Evolutionary conservation across 2,113 vertebrate species (phyloP).

Genomic region (Eptesicus fuscus): DNA sequence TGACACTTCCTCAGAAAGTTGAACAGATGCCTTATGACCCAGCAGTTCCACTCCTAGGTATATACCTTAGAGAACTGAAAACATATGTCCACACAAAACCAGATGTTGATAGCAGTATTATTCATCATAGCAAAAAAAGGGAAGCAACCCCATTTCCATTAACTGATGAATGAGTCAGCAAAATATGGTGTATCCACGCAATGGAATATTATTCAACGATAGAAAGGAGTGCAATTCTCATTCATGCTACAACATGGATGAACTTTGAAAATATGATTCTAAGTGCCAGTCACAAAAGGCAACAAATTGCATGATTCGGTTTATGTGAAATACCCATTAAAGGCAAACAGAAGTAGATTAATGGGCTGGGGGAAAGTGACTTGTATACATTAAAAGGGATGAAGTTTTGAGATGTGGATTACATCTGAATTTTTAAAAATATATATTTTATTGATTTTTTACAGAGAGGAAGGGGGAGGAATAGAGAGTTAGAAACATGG

Average conservation of each 20-base stretch:
- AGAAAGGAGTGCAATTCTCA: background rate
- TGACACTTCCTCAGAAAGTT: background rate
- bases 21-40: background rate
- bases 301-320: background rate
- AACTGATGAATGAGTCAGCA: background rate
- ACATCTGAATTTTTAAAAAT: background rate
- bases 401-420: background rate
- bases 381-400: background rate
- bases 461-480: too few species aligned
- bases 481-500: too few species aligned
- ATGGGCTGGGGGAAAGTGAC: background rate
- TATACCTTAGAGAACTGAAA: background rate
- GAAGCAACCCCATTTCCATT: background rate
- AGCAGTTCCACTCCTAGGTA: background rate
- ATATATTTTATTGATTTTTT: too few species aligned
- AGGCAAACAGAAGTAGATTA: background rate
- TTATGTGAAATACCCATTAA: background rate
- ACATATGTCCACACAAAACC: background rate
- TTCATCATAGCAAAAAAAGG: background rate
- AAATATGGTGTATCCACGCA: background rate
- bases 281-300: background rate
- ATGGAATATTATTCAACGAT: background rate
- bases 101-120: background rate
- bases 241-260: background rate
- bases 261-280: background rate